These are phyloP conservation scores for Struthio camelus DNA, from an alignment of 2,113 vertebrate species.

Conservation along the genomic window DNA sequence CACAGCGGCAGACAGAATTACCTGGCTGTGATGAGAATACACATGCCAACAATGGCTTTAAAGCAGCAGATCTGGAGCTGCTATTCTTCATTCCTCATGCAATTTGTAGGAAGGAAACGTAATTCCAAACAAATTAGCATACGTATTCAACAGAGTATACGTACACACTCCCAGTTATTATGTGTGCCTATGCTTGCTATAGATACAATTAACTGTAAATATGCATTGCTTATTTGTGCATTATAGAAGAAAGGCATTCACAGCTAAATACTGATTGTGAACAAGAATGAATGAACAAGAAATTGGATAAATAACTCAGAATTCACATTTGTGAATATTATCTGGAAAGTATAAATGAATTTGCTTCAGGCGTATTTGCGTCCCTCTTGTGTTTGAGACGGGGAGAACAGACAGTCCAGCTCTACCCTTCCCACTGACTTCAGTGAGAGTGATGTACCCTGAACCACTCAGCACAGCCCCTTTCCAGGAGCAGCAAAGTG, in stretches of 20 bases:
- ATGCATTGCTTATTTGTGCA: not conserved
- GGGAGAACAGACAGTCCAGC: slow-evolving; percentile 28
- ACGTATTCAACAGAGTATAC: not conserved
- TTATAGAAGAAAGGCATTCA: not conserved
- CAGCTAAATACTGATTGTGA: not conserved
- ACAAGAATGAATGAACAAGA: not conserved
- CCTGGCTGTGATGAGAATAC: not conserved
- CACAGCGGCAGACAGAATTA: not conserved
- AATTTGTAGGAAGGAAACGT: not conserved
- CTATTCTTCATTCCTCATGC: not conserved
- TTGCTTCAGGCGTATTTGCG: not conserved
- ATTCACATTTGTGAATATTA: not conserved
- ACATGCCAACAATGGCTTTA: not conserved
- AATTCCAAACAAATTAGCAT: not conserved
- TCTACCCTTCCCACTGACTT: not conserved
- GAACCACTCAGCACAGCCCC: not conserved
- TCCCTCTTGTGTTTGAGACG: slow-evolving; percentile 25
- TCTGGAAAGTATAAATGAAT: not conserved
- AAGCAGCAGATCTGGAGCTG: not conserved
- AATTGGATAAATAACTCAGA: not conserved
- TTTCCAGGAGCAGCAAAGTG: slow-evolving; percentile 27
- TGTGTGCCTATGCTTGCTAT: not conserved
- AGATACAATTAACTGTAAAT: not conserved
- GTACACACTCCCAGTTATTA: not conserved
- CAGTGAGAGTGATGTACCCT: not conserved